A percentile compares a stretch with the other conserved stretches of the same genome.
These are phyloP conservation scores for Thera britannica DNA, from an alignment of 2,888 invertebrate species.

Conservation along the genomic window DNA sequence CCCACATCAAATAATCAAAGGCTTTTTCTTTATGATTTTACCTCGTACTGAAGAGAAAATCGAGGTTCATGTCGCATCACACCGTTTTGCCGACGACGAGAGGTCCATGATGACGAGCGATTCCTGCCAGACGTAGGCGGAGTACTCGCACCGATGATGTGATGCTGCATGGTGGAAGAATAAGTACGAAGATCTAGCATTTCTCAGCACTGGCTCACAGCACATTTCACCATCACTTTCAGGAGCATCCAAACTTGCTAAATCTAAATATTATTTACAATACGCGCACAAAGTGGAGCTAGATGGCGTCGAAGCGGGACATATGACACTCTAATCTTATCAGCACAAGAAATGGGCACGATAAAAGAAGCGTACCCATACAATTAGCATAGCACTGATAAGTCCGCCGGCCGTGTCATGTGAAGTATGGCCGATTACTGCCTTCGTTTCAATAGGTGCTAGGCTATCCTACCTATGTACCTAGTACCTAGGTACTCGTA, in stretches of 20 bases:
- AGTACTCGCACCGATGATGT: slow-evolving; percentile 46
- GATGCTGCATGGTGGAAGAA: slow-evolving; percentile 68
- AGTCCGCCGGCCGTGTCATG: slow-evolving; percentile 60
- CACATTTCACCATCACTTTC: slow-evolving; percentile 68
- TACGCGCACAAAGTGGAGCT: slow-evolving; percentile 44
- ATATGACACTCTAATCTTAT: slow-evolving; percentile 81
- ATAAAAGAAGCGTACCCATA: slow-evolving; percentile 72
- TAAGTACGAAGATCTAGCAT: slow-evolving; percentile 69
- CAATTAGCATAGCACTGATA: slow-evolving; percentile 75
- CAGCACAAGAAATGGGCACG: slow-evolving; percentile 67
- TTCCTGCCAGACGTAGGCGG: slow-evolving; percentile 51
- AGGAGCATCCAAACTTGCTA: slow-evolving; percentile 48
- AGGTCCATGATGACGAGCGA: slow-evolving; percentile 71
- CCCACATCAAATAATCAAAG: no score
- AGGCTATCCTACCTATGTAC: background rate
- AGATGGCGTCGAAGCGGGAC: slow-evolving; percentile 63
- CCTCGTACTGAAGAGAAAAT: slow-evolving; percentile 74
- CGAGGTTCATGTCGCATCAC: slow-evolving; percentile 67
- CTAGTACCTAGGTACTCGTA: slow-evolving; percentile 31
- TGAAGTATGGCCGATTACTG: slow-evolving; percentile 53
- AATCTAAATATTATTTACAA: slow-evolving; percentile 44
- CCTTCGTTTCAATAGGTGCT: slow-evolving; percentile 43
- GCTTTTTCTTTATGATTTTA: slow-evolving; percentile 35
- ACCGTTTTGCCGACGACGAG: slow-evolving; percentile 62
- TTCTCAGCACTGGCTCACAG: slow-evolving; percentile 50